Conservation (phyloP, 1,140 invertebrate species). For the Nasonia giraulti region DNA sequence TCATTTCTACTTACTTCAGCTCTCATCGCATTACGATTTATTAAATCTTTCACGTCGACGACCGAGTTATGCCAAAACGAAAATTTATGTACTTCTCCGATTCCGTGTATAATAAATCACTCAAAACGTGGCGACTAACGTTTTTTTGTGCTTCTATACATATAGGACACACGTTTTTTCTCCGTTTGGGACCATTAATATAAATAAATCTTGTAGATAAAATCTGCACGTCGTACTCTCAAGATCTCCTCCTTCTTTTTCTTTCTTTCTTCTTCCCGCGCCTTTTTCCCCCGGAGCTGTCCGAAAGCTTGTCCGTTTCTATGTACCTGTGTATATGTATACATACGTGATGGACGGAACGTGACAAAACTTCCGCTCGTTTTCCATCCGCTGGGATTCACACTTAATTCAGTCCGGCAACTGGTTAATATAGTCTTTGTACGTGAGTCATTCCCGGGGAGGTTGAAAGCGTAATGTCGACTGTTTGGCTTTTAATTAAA, state of each 20-base stretch:
- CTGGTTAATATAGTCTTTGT: constrained; percentile 25
- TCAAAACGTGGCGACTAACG: too few relatives aligned
- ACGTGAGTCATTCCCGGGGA: constrained; percentile 8
- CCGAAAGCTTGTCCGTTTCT: neutral
- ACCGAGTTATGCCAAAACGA: too few relatives aligned
- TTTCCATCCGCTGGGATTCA: constrained; percentile 21
- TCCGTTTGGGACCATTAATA: neutral
- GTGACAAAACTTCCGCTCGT: constrained; percentile 15
- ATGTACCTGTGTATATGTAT: neutral
- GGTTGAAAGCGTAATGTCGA: neutral
- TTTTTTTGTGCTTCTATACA: too few relatives aligned
- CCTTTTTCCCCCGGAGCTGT: neutral
- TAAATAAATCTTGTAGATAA: constrained; percentile 4
- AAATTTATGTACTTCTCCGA: too few relatives aligned
- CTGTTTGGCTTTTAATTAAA: constrained; percentile 19
- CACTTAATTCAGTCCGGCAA: constrained; percentile 7
- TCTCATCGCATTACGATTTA: too few relatives aligned
- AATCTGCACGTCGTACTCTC: neutral
- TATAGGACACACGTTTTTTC: neutral
- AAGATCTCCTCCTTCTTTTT: neutral
- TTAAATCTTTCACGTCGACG: too few relatives aligned
- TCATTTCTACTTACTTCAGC: too few relatives aligned
- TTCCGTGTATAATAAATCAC: too few relatives aligned
- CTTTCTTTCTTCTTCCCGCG: too few relatives aligned
- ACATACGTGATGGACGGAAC: neutral